Evolutionary conservation across 2,888 invertebrate species (phyloP).

Genomic region (Nomada ruficornis): DNA sequence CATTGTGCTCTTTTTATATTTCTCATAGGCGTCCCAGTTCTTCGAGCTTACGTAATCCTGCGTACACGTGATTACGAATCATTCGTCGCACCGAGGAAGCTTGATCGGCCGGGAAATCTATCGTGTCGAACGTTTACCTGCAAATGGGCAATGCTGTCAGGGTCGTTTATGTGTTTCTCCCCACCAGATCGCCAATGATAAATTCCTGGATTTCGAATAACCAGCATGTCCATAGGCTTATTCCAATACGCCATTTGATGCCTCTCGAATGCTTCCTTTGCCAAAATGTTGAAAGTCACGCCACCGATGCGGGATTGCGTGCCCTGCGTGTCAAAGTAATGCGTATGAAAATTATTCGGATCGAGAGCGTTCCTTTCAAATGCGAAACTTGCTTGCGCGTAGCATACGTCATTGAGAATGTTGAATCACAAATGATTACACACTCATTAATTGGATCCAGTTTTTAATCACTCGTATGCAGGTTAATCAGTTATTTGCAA

Average conservation of each 20-base stretch:
- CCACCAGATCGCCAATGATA: conserved; percentile 99
- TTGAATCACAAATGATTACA: conserved; percentile 70
- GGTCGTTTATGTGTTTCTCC: conserved; percentile 99
- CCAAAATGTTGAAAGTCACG: conserved; percentile 94
- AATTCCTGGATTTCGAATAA: conserved; percentile 94
- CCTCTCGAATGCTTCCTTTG: conserved; percentile 93
- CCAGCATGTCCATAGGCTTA: conserved; percentile 88
- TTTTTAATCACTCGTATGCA: conserved; percentile 73
- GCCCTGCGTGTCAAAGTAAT: conserved; percentile 81
- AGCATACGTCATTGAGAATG: conserved; percentile 66
- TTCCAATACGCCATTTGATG: conserved; percentile 91
- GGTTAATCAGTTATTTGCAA: neutral
- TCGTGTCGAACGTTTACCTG: conserved; percentile 85
- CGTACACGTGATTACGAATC: too few species aligned
- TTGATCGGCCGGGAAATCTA: neutral
- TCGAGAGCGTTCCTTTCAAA: too few species aligned
- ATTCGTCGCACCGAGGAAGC: neutral
- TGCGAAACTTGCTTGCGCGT: neutral
- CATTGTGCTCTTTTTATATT: conserved; percentile 93
- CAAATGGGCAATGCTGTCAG: conserved; percentile 89
- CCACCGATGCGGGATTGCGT: conserved; percentile 93
- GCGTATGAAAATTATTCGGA: neutral
- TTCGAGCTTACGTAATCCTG: conserved; percentile 95
- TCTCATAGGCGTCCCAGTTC: conserved; percentile 92
- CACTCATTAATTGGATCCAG: conserved; percentile 80